These are phyloP conservation scores for Sterrhoptilus dennistouni DNA, from an alignment of 2,113 vertebrate species.

Conservation along the genomic window DNA sequence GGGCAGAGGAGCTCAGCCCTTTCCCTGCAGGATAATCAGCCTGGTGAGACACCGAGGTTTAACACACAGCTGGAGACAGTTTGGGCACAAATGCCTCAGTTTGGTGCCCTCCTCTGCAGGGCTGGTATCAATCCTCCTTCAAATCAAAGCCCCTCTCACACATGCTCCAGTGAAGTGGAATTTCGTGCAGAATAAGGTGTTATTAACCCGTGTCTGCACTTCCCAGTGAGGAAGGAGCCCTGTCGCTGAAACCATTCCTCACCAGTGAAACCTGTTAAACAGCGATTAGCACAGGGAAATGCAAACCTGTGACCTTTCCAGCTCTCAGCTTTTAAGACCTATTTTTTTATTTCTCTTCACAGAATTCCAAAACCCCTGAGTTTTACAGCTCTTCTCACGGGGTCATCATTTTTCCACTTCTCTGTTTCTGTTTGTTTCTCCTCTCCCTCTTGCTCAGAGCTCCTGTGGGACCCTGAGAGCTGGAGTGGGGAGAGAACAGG, in stretches of 20 bases:
- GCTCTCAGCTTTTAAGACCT: neutral
- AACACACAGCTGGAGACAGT: neutral
- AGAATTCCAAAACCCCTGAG: neutral
- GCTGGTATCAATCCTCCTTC: slow-evolving; percentile 72
- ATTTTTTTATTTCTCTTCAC: neutral
- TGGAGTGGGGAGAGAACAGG: fast-evolving
- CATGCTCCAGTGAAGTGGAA: slow-evolving; percentile 76
- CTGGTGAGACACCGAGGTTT: neutral
- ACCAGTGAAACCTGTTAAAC: slow-evolving; percentile 50
- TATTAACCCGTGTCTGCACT: slow-evolving; percentile 69
- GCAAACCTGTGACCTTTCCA: neutral
- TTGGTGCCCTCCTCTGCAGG: slow-evolving; percentile 19
- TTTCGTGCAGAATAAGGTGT: slow-evolving; percentile 79
- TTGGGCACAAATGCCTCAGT: neutral
- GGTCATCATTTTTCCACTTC: fast-evolving
- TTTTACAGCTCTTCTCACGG: neutral
- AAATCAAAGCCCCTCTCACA: slow-evolving; percentile 66
- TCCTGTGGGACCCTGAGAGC: neutral
- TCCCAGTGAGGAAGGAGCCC: slow-evolving; percentile 27
- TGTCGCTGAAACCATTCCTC: slow-evolving; percentile 15
- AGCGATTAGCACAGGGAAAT: slow-evolving; percentile 43
- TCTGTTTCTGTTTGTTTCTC: neutral
- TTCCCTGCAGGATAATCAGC: neutral
- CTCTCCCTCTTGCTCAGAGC: neutral
- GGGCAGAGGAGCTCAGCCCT: neutral